Base-by-base conservation (phyloP, 2,113 vertebrate species). In the Canis aureus region DNA sequence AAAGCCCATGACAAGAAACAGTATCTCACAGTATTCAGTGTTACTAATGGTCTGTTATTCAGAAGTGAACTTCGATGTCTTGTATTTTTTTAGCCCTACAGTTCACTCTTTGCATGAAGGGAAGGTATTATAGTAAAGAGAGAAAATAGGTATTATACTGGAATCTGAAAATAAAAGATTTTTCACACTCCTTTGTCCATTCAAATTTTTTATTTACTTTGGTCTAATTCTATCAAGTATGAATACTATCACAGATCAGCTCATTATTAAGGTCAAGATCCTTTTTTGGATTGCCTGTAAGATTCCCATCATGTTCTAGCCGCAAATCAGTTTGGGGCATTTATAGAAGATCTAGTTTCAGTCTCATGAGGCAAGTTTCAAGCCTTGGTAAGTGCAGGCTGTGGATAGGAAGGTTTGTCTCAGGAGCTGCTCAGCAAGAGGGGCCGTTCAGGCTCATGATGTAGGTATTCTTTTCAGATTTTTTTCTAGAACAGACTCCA, bases 141-240 rank as follows among this genome's bases (percentile, higher is more conserved):
- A 78, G 22, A 32, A 55, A 83, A 60, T 85, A 60, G 2, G 17
- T 25, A 35, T 88, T 91, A 85, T 91, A 84, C 1, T 89, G 89
- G 35, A 96, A 82, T 59, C 11, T 69, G 32, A 74, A 91, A 80
- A 35, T 6, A 96, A 83, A 67, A 60, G 1, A 80, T 10, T 67
- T 88, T 96, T 66, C 6, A 29, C 3, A 12, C 35, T 89, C 82
- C 35, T 17, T 78, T 9, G 20, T 90, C 3, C 19, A 81, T 69
- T 25, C 23, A 84, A 64, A 81, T 32, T 79, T 79, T 87, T 86
- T 88, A 71, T 85, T 83, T 93, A 27, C 10, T 67, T 96, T 96
- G n/a, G 0, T 96, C 6, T 43, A 53, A 25, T 92, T 89, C 25
- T 78, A 69, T 60, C 6, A 67, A 66, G 23, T 82, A 94, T 55